Conservation (phyloP, 35 echinoderm and acorn worm species). For the Ptychodera flava region DNA sequence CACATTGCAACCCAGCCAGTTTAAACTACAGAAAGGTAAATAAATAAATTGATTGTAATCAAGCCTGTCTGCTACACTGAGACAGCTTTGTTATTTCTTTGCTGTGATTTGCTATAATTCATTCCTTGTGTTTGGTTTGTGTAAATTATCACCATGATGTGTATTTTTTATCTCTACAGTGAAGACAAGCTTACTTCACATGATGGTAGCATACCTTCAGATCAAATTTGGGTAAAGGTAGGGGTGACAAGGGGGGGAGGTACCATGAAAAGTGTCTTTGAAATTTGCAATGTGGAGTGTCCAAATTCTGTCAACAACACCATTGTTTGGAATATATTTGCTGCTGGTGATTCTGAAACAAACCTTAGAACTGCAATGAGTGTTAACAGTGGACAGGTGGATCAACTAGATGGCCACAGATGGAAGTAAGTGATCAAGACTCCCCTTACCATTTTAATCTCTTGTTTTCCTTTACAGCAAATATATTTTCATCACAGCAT, state of each 20-base stretch:
- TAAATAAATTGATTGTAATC: too few species aligned
- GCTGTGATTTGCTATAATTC: too few species aligned
- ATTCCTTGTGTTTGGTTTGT: too few species aligned
- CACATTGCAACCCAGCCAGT: too few species aligned
- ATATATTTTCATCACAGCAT: neutral
- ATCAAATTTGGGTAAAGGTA: neutral
- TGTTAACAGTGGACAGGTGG: neutral
- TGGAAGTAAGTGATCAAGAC: neutral
- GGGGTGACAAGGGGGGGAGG: neutral
- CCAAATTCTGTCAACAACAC: neutral
- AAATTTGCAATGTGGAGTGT: neutral
- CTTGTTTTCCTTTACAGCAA: neutral
- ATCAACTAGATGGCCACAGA: neutral
- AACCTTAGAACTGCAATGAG: neutral
- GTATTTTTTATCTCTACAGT: neutral
- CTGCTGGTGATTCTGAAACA: neutral
- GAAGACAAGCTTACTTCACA: neutral
- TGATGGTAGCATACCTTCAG: neutral
- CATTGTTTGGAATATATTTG: neutral
- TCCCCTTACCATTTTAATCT: too few species aligned
- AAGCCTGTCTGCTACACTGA: too few species aligned
- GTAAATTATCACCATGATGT: too few species aligned
- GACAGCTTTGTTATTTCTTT: too few species aligned
- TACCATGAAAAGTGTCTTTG: neutral
- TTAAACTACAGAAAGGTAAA: too few species aligned